Base-by-base conservation (phyloP, 2,113 vertebrate genomes). In the Galeopterus variegatus region DNA sequence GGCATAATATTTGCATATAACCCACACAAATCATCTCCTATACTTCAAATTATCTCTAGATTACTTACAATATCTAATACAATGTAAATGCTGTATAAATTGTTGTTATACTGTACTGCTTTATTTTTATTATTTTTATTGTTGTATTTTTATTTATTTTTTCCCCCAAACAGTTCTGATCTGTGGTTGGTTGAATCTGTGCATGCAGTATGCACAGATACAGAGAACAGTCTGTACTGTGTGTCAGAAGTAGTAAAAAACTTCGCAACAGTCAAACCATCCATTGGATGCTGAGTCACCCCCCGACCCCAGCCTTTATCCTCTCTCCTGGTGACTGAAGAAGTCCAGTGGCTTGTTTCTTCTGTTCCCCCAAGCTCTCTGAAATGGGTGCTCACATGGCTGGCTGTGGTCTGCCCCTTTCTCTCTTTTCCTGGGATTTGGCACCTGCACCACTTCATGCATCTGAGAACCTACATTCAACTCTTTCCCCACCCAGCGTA, bases 311-410 rank as follows among this genome's bases (percentile, higher is more conserved):
- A 7, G 50, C 18, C 56, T 58, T 14, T 36, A 36, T 79, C n/a
- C n/a, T 76, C 12, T 10, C 62, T 64, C 12, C 33, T 9, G 2
- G 23, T 36, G 54, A 12, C 24, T 69, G 58, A 62, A 45, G 64
- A 24, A 11, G 3, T n/a, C 56, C 1, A 0, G 10, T 5, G 14
- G 0, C 0, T 5, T 26, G 5, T 54, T 41, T 33, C 8, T 41
- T 50, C 75, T 65, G 21, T n/a, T 28, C 41, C 45, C 54, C 62
- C 52, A 21, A 8, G 18, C 36, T 72, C 86, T 72, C 24, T 11
- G 26, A n/a, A 80, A 14, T 19, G 17, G 28, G 15, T 15, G 41
- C 50, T 5, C 33, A 2, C 50, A 1, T 0, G 13, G 10, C 60
- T 76, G 36, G 2, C 73, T 31, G 80, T 23, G 0, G 3, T 48